These are phyloP conservation scores for Aradophagus sp. DNA, from an alignment of 1,140 invertebrate species.

Conservation along the genomic window DNA sequence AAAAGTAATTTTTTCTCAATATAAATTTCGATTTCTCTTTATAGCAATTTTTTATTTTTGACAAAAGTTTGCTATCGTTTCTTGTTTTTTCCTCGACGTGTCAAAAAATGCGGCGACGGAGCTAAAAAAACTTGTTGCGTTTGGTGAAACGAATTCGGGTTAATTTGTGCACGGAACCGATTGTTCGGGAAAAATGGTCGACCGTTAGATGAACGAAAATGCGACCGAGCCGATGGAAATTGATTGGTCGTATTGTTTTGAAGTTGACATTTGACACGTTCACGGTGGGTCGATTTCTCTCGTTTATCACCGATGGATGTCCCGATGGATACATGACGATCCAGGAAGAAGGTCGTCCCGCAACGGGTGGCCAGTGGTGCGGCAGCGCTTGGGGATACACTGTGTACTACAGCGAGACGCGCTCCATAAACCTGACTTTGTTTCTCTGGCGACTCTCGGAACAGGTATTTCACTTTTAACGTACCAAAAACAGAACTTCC, in stretches of 20 bases:
- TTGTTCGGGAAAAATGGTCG: slow-evolving; percentile 13
- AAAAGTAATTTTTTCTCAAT: not conserved
- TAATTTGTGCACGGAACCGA: slow-evolving; percentile 17
- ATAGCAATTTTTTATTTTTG: no score
- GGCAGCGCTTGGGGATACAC: slow-evolving; percentile 89
- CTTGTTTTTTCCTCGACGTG: no score
- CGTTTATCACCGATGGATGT: slow-evolving; percentile 85
- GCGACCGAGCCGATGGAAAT: slow-evolving; percentile 23
- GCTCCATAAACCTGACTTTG: slow-evolving; percentile 84
- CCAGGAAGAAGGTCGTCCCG: slow-evolving; percentile 81
- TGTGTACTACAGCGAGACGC: slow-evolving; percentile 88
- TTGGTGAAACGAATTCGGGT: slow-evolving; percentile 3
- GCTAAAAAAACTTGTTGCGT: slow-evolving; percentile 14
- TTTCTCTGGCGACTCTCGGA: slow-evolving; percentile 81
- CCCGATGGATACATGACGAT: slow-evolving; percentile 88
- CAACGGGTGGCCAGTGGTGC: slow-evolving; percentile 87
- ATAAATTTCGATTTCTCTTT: no score
- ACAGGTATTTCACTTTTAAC: slow-evolving; percentile 79
- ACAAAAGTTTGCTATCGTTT: no score
- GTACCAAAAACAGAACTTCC: no score
- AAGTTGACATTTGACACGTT: slow-evolving; percentile 86
- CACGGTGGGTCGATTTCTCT: slow-evolving; percentile 83
- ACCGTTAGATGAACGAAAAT: slow-evolving; percentile 23
- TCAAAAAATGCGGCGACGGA: no score
- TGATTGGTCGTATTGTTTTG: slow-evolving; percentile 57